These are phyloP conservation scores for Hydropotes inermis DNA, from an alignment of 2,113 vertebrate genomes.

Conservation along the genomic window DNA sequence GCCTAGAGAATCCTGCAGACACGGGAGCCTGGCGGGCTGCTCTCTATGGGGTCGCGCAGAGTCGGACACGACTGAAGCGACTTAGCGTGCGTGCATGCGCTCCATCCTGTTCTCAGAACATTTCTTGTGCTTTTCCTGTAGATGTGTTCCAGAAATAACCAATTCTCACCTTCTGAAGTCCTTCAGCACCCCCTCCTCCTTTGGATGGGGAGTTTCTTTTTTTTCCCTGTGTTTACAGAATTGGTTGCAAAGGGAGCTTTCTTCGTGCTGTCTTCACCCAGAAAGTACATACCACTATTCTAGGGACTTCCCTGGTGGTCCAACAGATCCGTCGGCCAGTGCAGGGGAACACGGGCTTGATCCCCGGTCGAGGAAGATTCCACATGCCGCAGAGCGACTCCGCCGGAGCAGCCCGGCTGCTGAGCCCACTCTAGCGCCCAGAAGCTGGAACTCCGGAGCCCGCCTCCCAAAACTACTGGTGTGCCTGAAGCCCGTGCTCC, in stretches of 20 bases:
- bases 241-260: too few relatives aligned
- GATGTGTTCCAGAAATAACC: not conserved
- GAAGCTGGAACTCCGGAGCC: not conserved
- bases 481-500: fast-evolving
- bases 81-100: fast-evolving
- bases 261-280: fast-evolving
- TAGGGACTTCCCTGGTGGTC: not conserved
- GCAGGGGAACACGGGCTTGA: not conserved
- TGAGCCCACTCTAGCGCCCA: not conserved
- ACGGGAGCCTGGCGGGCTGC: not conserved
- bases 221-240: not conserved
- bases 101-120: fast-evolving
- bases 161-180: fast-evolving
- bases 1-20: not conserved
- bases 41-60: not conserved
- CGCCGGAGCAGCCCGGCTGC: fast-evolving
- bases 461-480: fast-evolving
- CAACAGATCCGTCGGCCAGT: not conserved
- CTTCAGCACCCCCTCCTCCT: not conserved
- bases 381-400: fast-evolving
- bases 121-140: not conserved
- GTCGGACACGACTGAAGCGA: fast-evolving
- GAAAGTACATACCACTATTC: not conserved
- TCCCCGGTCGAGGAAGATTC: not conserved
- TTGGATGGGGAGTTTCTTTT: not conserved